Percentiles rank a stretch among this genome's conserved stretches.
These are phyloP conservation scores for Drosophila pegasa DNA, from an alignment of 2,888 invertebrate genomes.

Conservation along the genomic window DNA sequence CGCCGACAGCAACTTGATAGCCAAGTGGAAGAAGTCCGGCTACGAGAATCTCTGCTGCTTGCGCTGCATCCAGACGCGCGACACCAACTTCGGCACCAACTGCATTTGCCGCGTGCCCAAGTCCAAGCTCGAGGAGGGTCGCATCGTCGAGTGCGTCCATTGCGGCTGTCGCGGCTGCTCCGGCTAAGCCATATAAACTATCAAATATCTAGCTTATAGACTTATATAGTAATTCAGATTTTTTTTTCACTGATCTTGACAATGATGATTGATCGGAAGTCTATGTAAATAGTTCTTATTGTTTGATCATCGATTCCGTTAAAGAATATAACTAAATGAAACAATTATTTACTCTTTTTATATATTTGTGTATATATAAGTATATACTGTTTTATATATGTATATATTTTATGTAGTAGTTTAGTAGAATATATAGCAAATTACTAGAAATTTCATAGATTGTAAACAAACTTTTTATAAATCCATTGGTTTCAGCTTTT, in stretches of 20 bases:
- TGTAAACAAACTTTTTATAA: background rate
- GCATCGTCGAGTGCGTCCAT: constrained; percentile 98
- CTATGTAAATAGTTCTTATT: constrained; percentile 17
- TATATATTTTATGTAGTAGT: background rate
- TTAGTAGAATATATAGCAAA: background rate
- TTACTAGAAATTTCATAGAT: background rate
- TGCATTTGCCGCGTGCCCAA: constrained; percentile 99
- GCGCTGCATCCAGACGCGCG: constrained; percentile 98
- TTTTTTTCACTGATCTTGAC: background rate
- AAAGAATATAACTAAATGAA: background rate
- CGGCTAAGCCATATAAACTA: constrained; percentile 85
- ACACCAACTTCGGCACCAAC: constrained; percentile 99
- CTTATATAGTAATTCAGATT: background rate
- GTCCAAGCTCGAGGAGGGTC: constrained; percentile 98
- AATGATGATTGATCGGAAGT: background rate
- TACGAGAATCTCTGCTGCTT: constrained; percentile 99
- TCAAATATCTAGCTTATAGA: background rate
- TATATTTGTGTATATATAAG: background rate
- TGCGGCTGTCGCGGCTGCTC: constrained; percentile 99
- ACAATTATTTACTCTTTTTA: background rate
- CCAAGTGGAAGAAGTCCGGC: constrained; percentile 99
- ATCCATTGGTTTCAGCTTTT: background rate
- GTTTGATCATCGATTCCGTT: constrained; percentile 11
- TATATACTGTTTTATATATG: background rate
- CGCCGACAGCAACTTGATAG: constrained; percentile 98